A percentile compares a stretch with the other conserved stretches of the same genome.
Conservation (phyloP, 2,113 vertebrate species). For the Nothocercus julius region DNA sequence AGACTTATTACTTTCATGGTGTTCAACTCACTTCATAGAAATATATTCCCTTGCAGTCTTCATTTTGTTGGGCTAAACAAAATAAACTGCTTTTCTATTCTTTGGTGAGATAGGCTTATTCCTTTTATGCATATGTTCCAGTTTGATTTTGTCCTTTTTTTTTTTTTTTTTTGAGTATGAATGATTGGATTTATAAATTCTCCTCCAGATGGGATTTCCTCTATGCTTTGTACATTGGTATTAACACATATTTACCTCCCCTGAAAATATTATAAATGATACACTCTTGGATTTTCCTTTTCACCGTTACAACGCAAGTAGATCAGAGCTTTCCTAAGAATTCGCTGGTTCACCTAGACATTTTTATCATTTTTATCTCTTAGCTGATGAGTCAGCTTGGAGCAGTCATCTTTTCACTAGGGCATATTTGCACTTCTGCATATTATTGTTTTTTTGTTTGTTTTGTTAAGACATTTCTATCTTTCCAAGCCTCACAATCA, state of each 20-base stretch:
- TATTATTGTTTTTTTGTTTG: background rate
- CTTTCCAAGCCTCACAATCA: background rate
- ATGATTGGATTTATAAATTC: background rate
- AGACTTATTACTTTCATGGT: background rate
- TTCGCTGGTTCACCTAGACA: background rate
- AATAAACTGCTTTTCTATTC: background rate
- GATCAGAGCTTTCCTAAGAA: background rate
- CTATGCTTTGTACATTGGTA: background rate
- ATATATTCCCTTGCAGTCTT: background rate
- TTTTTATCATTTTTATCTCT: conserved; percentile 60
- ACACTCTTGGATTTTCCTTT: background rate
- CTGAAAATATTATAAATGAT: background rate
- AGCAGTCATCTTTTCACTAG: conserved; percentile 37
- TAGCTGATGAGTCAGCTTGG: conserved; percentile 60
- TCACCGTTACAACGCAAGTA: background rate
- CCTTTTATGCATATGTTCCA: background rate
- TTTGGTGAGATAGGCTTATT: background rate
- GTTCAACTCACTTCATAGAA: background rate
- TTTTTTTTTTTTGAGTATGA: background rate
- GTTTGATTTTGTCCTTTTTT: background rate
- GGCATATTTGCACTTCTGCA: conserved; percentile 32
- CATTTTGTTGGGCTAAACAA: background rate
- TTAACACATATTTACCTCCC: background rate
- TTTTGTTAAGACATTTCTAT: background rate
- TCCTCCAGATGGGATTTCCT: background rate